A percentile compares a stretch with the other conserved stretches of the same genome.
Evolutionary conservation across 2,113 vertebrate species (phyloP).

Genomic region (Sorex fumeus): DNA sequence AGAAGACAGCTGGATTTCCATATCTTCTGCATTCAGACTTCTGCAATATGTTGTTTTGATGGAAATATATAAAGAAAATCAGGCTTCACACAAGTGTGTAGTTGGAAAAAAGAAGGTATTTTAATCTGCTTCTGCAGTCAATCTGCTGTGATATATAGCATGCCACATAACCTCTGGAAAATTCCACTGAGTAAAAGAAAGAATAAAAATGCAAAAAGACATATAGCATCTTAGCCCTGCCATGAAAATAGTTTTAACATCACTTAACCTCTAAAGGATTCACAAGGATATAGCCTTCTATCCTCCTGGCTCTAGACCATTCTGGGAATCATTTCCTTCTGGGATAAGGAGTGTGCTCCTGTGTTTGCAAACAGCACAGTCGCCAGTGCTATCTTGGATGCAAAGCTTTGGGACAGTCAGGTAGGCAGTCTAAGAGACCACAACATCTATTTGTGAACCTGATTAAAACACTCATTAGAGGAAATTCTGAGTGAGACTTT

Average conservation of each 20-base stretch:
- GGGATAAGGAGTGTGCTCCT: not conserved
- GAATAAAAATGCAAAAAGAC: slow-evolving; percentile 15
- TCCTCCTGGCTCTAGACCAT: not conserved
- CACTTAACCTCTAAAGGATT: not conserved
- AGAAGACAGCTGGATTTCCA: slow-evolving; percentile 77
- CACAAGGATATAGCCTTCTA: not conserved
- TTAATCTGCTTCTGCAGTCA: slow-evolving; percentile 73
- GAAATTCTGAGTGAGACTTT: not conserved
- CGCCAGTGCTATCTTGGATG: not conserved
- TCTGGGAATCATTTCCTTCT: not conserved
- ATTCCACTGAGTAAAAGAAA: slow-evolving; percentile 14
- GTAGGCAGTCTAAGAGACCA: not conserved
- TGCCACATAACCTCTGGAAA: slow-evolving; percentile 64
- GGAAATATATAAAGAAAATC: slow-evolving; percentile 77
- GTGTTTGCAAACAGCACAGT: not conserved
- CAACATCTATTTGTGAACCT: not conserved
- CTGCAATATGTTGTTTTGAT: slow-evolving; percentile 80
- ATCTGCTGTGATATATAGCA: slow-evolving; percentile 51
- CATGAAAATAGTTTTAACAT: slow-evolving; percentile 3
- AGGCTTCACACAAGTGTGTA: slow-evolving; percentile 64
- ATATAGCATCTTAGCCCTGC: not conserved
- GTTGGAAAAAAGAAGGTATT: slow-evolving; percentile 24
- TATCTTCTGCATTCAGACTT: slow-evolving; percentile 63
- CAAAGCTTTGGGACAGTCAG: too few relatives aligned
- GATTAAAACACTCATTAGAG: not conserved